phyloP scores from a whole-genome alignment of 2,113 vertebrate species.

The Malurus cyaneus region DNA sequence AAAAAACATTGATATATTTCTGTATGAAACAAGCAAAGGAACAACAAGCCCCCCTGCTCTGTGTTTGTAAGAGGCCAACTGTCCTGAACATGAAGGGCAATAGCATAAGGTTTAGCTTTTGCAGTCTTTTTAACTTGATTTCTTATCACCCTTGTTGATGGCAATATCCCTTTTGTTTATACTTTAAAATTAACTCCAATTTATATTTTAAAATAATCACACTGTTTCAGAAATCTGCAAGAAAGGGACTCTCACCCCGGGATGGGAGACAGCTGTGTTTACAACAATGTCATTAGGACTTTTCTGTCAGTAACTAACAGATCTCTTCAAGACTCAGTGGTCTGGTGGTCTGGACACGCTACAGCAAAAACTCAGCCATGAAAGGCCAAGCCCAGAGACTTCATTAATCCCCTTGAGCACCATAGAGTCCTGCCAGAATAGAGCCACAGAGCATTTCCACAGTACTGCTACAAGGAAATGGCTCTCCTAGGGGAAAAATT shows the following conservation, averaged over 20 bases:
- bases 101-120: neutral
- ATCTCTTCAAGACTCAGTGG: neutral
- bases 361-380: accelerated
- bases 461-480: neutral
- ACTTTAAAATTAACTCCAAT: neutral
- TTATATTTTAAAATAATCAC: neutral
- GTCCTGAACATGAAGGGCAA: neutral
- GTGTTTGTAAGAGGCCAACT: neutral
- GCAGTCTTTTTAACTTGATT: neutral
- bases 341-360: neutral
- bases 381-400: neutral
- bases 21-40: neutral
- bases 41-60: neutral
- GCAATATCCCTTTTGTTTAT: neutral
- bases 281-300: neutral
- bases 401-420: neutral
- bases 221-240: neutral
- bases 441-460: neutral
- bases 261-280: neutral
- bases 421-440: neutral
- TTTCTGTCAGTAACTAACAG: neutral
- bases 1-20: neutral
- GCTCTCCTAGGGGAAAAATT: neutral
- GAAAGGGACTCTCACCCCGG: neutral
- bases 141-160: neutral